Percentiles rank a stretch among this genome's conserved stretches.
Evolutionary conservation across 2,797 vertebrate genomes (phyloP).

Genomic region (Amazona finschi): DNA sequence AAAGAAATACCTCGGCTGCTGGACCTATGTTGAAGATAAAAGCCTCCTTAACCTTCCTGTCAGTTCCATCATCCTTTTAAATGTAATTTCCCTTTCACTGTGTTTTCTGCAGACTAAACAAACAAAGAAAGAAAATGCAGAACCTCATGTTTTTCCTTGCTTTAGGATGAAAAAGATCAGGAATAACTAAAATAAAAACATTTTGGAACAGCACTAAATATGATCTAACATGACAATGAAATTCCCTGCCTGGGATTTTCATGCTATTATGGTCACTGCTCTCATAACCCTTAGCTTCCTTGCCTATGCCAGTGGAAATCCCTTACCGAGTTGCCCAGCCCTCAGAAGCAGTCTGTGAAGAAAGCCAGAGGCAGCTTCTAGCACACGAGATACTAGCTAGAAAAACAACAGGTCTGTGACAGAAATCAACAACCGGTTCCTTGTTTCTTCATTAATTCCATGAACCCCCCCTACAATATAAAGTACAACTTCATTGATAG

Average conservation of each 20-base stretch:
- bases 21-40: constrained; percentile 15
- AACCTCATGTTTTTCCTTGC: background rate
- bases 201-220: background rate
- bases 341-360: background rate
- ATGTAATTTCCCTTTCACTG: constrained; percentile 3
- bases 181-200: background rate
- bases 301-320: background rate
- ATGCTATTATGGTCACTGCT: background rate
- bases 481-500: background rate
- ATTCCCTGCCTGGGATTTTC: background rate
- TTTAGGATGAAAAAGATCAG: background rate
- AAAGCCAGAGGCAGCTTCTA: background rate
- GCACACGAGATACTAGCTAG: background rate
- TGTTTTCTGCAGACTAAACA: background rate
- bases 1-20: constrained; percentile 21
- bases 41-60: background rate
- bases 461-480: background rate
- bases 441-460: background rate
- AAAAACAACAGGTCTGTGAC: background rate
- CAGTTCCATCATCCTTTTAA: background rate
- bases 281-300: background rate
- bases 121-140: background rate
- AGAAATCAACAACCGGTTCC: background rate
- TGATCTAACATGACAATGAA: background rate
- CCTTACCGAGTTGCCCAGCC: background rate